phyloP scores from a whole-genome alignment of 2,888 invertebrate genomes.

The Lepidocyrtinus sp. region DNA sequence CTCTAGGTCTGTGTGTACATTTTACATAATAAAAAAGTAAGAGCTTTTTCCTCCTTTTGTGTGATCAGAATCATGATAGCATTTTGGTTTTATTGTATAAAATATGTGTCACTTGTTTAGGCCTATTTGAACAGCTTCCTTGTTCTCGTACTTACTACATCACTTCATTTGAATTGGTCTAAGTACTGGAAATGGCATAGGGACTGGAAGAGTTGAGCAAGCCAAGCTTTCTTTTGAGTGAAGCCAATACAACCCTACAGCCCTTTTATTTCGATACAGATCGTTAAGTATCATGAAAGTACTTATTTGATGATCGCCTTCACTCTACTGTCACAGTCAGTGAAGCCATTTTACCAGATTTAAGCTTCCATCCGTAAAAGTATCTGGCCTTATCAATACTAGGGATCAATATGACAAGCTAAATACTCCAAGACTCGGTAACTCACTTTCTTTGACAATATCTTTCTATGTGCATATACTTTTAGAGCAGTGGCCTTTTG shows the following conservation, averaged over 20 bases:
- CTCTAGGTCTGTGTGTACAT: neutral
- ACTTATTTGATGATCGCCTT: neutral
- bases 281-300: neutral
- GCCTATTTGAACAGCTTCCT: neutral
- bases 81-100: conserved; percentile 53
- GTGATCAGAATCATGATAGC: conserved; percentile 52
- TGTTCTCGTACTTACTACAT: conserved; percentile 4
- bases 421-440: neutral
- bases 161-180: neutral
- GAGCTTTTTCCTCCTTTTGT: conserved; percentile 26
- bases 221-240: neutral
- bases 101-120: conserved; percentile 45
- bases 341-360: neutral
- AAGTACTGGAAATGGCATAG: too few species aligned
- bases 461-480: neutral
- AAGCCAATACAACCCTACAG: too few species aligned
- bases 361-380: neutral
- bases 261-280: neutral
- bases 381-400: too few species aligned
- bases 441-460: neutral
- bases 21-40: conserved; percentile 35
- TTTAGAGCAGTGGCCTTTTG: neutral
- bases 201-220: neutral
- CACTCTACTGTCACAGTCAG: neutral
- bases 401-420: neutral